Evolutionary conservation across 1,140 invertebrate species (phyloP), one percentile per base, ranked within the genome.

Genomic region (Atta texana): DNA sequence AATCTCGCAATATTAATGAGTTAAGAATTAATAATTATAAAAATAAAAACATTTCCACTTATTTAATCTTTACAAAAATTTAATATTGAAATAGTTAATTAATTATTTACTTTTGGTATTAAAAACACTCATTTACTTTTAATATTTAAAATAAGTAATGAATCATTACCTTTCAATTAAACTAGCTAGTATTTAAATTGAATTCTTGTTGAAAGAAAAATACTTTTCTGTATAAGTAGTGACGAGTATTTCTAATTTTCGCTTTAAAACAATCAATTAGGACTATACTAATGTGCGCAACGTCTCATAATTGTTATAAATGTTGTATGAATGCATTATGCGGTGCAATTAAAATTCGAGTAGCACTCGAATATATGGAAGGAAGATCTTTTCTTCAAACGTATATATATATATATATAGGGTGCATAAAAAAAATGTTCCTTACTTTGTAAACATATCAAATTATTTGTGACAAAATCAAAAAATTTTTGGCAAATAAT

Each of bases 311-410:
- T 21, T n/a, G n/a, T n/a, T n/a, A n/a, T n/a, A n/a, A n/a, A 64
- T 59, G 66, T 81, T 57, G 68, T 72, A 72, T 59, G 66, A 81
- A 81, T 81, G 78, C 66, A 81, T 81, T 81, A 81, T 55, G 53
- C 78, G 53, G 71, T 31, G 66, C 66, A 72, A 81, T 81, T 81
- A 81, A 81, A 81, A 81, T 21, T 24, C 44, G 49, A 21, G 78
- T 55, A 81, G 63, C 76, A 55, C 49, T 24, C 21, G 61, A 81
- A 81, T 72, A 18, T 57, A 18, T 57, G 16, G 64, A 57, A 18
- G 6, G 10, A 24, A 59, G 16, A 31, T 71, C 66, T 71, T 24
- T 63, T 44, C 49, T 53, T 6, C 49, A 10, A 44, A 39, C 21
- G 4, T 18, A 4, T 4, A 18, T 81, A 10, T 69, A 81, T 14